A percentile compares a stretch with the other conserved stretches of the same genome.
Conservation (phyloP, 1,140 invertebrate species). For the Chionoecetes opilio region DNA sequence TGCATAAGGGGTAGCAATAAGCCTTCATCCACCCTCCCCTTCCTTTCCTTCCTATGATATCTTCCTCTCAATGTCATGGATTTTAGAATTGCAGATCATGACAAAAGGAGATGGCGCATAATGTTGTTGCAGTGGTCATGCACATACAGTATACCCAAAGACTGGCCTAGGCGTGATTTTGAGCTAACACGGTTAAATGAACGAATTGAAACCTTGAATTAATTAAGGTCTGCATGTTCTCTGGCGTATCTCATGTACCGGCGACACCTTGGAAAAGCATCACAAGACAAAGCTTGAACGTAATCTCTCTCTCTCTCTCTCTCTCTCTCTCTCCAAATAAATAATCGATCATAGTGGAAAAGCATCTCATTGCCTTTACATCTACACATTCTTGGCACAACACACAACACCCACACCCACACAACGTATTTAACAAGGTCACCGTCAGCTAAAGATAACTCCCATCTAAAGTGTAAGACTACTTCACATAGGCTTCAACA, state of each 20-base stretch:
- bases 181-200: background rate
- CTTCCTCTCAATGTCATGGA: background rate
- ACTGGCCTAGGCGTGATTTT: background rate
- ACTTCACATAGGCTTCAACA: no score
- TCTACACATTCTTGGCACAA: no score
- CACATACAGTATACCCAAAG: background rate
- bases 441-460: no score
- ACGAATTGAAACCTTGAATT: no score
- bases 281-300: background rate
- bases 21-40: background rate
- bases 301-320: background rate
- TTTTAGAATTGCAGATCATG: background rate
- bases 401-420: no score
- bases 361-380: no score
- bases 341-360: no score
- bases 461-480: no score
- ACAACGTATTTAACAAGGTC: no score
- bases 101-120: background rate
- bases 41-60: no score
- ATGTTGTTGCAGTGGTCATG: background rate
- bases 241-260: background rate
- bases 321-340: background rate
- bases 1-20: background rate
- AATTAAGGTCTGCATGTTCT: no score
- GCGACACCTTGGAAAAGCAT: background rate